Conservation (phyloP, 2,888 invertebrate genomes). For the Deroplatys truncata region DNA sequence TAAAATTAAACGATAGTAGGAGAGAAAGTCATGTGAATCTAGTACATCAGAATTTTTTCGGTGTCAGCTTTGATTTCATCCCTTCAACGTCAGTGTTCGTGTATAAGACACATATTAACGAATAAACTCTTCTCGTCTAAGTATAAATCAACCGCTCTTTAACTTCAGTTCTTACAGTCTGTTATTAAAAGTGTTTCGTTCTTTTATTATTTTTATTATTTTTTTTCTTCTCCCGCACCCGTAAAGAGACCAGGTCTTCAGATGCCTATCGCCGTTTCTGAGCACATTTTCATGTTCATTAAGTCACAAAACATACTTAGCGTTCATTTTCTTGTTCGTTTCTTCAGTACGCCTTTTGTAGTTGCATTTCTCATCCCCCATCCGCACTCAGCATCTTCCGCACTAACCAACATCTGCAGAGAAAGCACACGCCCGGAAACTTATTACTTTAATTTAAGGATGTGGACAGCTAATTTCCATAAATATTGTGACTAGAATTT, state of each 20-base stretch:
- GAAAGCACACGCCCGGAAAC: slow-evolving; percentile 7
- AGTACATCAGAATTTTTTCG: too few species aligned
- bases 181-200: neutral
- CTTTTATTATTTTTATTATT: neutral
- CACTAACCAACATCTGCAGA: slow-evolving; percentile 11
- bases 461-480: slow-evolving; percentile 38
- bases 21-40: too few species aligned
- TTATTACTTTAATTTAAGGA: slow-evolving; percentile 37
- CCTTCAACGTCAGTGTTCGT: too few species aligned
- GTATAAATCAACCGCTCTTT: too few species aligned
- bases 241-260: neutral
- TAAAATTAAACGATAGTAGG: too few species aligned
- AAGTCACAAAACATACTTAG: neutral
- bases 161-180: too few species aligned
- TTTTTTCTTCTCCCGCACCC: neutral
- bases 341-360: neutral
- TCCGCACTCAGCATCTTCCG: neutral
- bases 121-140: too few species aligned
- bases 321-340: slow-evolving; percentile 23
- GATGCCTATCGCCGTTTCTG: neutral
- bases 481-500: slow-evolving; percentile 31
- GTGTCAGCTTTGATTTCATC: too few species aligned
- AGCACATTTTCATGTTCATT: slow-evolving; percentile 16
- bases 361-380: slow-evolving; percentile 13
- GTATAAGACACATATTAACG: too few species aligned